These are phyloP conservation scores for Alitta virens DNA, from an alignment of 2,888 invertebrate genomes.

Conservation along the genomic window DNA sequence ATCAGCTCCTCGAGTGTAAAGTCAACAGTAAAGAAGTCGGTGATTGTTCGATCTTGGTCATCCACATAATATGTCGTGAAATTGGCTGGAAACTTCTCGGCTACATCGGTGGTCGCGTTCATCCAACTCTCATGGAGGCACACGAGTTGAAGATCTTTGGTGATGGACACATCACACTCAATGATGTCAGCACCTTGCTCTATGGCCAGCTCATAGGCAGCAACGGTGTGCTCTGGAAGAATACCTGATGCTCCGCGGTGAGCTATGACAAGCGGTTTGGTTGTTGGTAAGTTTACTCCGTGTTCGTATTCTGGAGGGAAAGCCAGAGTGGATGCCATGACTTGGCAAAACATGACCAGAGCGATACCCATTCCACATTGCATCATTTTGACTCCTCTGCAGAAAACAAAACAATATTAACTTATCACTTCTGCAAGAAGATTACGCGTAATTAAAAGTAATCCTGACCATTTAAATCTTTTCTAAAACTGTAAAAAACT, in stretches of 20 bases:
- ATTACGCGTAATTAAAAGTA: too few relatives aligned
- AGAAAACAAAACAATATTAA: too few relatives aligned
- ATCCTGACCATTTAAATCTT: too few relatives aligned
- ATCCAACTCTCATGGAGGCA: conserved; percentile 31
- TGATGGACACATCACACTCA: conserved; percentile 31
- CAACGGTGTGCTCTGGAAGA: conserved; percentile 32
- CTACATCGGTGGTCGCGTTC: conserved; percentile 26
- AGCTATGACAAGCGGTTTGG: conserved; percentile 31
- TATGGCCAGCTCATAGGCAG: conserved; percentile 27
- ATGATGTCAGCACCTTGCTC: conserved; percentile 33
- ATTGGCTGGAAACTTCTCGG: conserved; percentile 11
- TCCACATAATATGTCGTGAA: conserved; percentile 17
- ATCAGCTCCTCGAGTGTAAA: conserved; percentile 30
- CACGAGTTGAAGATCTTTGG: conserved; percentile 26
- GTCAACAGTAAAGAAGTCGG: conserved; percentile 30
- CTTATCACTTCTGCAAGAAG: too few relatives aligned
- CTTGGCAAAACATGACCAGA: too few relatives aligned
- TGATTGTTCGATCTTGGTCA: conserved; percentile 6
- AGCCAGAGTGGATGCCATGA: too few relatives aligned
- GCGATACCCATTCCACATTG: too few relatives aligned
- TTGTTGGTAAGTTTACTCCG: conserved; percentile 18
- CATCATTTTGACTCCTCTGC: too few relatives aligned
- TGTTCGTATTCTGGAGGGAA: conserved; percentile 7
- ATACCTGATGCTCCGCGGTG: conserved; percentile 32
- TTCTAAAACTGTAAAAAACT: too few relatives aligned